Conservation (phyloP, 2,113 vertebrate genomes). For the Ictalurus furcatus region DNA sequence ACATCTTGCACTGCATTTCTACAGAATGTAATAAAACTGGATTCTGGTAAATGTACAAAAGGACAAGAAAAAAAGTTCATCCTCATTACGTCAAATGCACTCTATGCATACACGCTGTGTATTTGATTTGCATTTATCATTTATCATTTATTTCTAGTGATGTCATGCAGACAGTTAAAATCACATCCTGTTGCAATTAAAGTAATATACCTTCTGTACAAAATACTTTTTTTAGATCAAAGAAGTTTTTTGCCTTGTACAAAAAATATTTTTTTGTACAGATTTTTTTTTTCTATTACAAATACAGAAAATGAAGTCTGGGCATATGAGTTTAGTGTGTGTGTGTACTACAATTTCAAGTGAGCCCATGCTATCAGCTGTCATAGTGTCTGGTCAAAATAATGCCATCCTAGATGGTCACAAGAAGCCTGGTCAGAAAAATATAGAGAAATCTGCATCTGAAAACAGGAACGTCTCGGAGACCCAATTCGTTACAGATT, state of each 20-base stretch:
- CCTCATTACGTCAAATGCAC: not conserved
- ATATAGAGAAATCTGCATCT: slow-evolving; percentile 11
- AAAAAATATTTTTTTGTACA: not conserved
- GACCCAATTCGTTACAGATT: slow-evolving; percentile 39
- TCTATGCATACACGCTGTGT: not conserved
- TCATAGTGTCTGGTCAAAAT: slow-evolving; percentile 8
- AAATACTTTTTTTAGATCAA: not conserved
- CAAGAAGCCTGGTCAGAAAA: slow-evolving; percentile 16
- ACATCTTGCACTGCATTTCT: slow-evolving; percentile 4
- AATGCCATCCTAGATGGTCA: slow-evolving; percentile 21
- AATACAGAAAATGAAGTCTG: not conserved
- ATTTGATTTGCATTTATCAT: not conserved
- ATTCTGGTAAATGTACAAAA: not conserved
- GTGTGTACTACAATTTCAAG: not conserved
- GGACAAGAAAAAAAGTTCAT: not conserved
- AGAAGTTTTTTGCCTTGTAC: not conserved
- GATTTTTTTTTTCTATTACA: slow-evolving; percentile 2
- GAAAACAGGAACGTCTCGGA: slow-evolving; percentile 34
- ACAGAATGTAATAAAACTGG: slow-evolving; percentile 3
- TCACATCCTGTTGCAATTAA: not conserved
- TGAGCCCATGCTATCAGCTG: not conserved
- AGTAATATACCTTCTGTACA: not conserved
- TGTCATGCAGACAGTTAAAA: slow-evolving; percentile 1
- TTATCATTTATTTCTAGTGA: slow-evolving; percentile 1
- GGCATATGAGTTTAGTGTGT: not conserved